Evolutionary conservation across 37 sponge, comb jelly and placozoan genomes (phyloP), one percentile per base, ranked within the genome.

Genomic region (Halichondria panicea): DNA sequence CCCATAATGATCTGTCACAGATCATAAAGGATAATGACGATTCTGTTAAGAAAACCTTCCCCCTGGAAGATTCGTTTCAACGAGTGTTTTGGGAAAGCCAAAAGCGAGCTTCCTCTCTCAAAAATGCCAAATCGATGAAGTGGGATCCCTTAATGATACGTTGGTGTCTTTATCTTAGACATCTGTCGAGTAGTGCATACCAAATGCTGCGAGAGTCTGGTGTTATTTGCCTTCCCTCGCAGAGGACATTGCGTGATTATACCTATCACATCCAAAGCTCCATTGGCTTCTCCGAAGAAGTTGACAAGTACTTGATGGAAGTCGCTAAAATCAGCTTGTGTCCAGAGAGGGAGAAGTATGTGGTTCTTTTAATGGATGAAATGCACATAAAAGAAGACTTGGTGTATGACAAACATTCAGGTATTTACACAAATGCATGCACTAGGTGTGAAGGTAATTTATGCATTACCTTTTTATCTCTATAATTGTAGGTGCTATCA

Each of bases 181-280:
- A 54, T 13, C 15, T 74, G 45, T 82, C 83, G 2, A 31, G 67
- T 39, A 9, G 69, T 54, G 68, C 68, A 7, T 82, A 74, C 32
- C 66, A 82, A 74, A 75, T 75, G 6, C 25, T 81, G 58, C 34
- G 74, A 7, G 58, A 70, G 22, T 55, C 37, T 70, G 69, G 75
- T 6, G 48, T 82, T 65, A 11, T 82, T 3, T 74, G 4, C 15
- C 43, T 82, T 24, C 83, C 83, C 21, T 82, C 75, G 40, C 75
- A 82, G 35, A 64, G 83, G 43, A 82, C 83, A 45, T 75, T 82
- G 42, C 24, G 73, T 31, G 82, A 81, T 33, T 81, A 81, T 68
- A 63, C 71, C 27, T 41, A 73, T 32, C 64, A 54, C 39, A 73
- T 72, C 58, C 21, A 41, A 11, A 64, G 35, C 22, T 37, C 39